Conservation (phyloP, 2,113 vertebrate genomes). For the Zosterops japonicus region DNA sequence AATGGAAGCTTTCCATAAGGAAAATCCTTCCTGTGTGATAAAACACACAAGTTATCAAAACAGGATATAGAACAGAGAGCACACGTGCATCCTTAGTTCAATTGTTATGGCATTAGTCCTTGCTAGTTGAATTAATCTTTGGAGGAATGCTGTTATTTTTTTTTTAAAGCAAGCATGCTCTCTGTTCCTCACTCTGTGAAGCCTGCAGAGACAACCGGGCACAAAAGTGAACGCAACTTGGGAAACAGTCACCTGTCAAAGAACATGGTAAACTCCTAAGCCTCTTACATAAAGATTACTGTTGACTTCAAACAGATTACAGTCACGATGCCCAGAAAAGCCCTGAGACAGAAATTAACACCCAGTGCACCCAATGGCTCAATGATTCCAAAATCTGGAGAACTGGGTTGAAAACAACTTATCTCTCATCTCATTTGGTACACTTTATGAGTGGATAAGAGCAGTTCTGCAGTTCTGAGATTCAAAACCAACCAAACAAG, state of each 20-base stretch:
- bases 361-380: not conserved
- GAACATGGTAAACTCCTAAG: not conserved
- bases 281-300: not conserved
- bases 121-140: conserved; percentile 16
- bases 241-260: not conserved
- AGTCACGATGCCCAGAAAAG: not conserved
- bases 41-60: conserved; percentile 16
- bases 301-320: not conserved
- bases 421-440: not conserved
- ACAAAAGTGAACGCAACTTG: not conserved
- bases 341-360: not conserved
- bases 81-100: conserved; percentile 33
- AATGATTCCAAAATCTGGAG: not conserved
- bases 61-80: conserved; percentile 23
- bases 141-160: not conserved
- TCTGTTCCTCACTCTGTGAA: not conserved
- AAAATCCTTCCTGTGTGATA: conserved; percentile 32
- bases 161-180: not conserved
- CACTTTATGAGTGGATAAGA: not conserved
- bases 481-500: not conserved
- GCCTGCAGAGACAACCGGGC: not conserved
- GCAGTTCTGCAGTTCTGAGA: not conserved
- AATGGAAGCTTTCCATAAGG: conserved; percentile 10
- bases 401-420: not conserved
- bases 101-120: not conserved